Conservation (phyloP, 2,113 vertebrate genomes). For the Pteronura brasiliensis region DNA sequence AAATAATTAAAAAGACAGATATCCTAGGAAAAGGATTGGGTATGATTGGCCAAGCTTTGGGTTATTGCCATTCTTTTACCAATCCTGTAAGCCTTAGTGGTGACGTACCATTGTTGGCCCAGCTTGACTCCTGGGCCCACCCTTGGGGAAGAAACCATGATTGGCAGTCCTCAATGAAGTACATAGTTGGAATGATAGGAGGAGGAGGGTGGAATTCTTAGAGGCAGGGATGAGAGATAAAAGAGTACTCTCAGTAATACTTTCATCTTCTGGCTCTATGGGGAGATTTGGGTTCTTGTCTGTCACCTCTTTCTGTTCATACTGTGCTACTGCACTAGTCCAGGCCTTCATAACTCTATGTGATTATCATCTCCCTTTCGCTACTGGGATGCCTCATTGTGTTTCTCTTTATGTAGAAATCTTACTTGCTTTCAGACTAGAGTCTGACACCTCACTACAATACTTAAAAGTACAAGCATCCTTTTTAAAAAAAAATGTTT, state of each 20-base stretch:
- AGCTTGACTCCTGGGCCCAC: background rate
- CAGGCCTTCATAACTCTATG: background rate
- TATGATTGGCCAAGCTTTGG: background rate
- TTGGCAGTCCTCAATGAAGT: background rate
- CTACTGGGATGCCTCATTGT: background rate
- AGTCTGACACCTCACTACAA: background rate
- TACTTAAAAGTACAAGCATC: background rate
- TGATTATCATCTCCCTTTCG: background rate
- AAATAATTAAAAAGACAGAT: background rate
- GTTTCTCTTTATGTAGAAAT: background rate
- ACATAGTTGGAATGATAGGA: background rate
- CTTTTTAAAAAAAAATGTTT: background rate
- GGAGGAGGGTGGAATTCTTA: background rate
- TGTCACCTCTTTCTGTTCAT: background rate
- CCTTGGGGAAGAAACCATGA: background rate
- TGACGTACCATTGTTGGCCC: background rate
- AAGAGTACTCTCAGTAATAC: background rate
- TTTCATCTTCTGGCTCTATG: too few relatives aligned
- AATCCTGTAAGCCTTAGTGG: background rate
- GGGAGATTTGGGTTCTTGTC: background rate
- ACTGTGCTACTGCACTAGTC: background rate
- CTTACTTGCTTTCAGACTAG: background rate
- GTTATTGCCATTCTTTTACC: background rate
- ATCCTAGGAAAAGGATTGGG: background rate
- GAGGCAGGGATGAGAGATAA: background rate